A percentile compares a stretch with the other conserved stretches of the same genome.
These are phyloP conservation scores for Pammene fasciana DNA, from an alignment of 2,888 invertebrate genomes.

Conservation along the genomic window DNA sequence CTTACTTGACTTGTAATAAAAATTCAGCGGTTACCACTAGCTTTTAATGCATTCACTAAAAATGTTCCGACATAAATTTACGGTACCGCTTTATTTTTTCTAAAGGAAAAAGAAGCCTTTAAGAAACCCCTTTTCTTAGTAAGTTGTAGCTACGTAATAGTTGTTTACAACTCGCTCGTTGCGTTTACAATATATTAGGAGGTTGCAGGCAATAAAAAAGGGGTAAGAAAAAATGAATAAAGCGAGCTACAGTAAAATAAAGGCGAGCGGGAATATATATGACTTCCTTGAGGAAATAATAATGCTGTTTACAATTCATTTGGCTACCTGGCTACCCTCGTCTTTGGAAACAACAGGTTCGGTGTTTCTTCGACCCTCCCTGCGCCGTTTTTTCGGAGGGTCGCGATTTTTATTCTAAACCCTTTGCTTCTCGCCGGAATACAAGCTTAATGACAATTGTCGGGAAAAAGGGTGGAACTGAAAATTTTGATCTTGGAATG, in stretches of 20 bases:
- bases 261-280: slow-evolving; percentile 81
- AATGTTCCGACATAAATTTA: too few species aligned
- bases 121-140: slow-evolving; percentile 65
- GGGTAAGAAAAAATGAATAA: slow-evolving; percentile 79
- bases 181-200: slow-evolving; percentile 82
- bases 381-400: slow-evolving; percentile 70
- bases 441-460: slow-evolving; percentile 69
- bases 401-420: slow-evolving; percentile 74
- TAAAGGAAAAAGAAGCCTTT: slow-evolving; percentile 46
- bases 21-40: too few species aligned
- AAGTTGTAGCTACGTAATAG: slow-evolving; percentile 71
- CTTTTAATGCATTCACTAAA: not conserved
- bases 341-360: slow-evolving; percentile 75
- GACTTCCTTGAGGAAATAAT: slow-evolving; percentile 84
- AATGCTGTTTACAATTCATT: slow-evolving; percentile 85
- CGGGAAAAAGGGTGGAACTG: slow-evolving; percentile 55
- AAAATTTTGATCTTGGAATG: slow-evolving; percentile 44
- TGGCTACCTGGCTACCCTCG: slow-evolving; percentile 81
- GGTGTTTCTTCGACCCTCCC: slow-evolving; percentile 69
- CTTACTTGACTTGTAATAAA: too few species aligned
- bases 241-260: slow-evolving; percentile 80
- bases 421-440: slow-evolving; percentile 74
- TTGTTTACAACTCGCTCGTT: slow-evolving; percentile 79
- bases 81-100: not conserved
- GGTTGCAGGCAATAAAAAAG: slow-evolving; percentile 80